phyloP scores from a whole-genome alignment of 1,140 invertebrate species.

The Cepaea nemoralis region DNA sequence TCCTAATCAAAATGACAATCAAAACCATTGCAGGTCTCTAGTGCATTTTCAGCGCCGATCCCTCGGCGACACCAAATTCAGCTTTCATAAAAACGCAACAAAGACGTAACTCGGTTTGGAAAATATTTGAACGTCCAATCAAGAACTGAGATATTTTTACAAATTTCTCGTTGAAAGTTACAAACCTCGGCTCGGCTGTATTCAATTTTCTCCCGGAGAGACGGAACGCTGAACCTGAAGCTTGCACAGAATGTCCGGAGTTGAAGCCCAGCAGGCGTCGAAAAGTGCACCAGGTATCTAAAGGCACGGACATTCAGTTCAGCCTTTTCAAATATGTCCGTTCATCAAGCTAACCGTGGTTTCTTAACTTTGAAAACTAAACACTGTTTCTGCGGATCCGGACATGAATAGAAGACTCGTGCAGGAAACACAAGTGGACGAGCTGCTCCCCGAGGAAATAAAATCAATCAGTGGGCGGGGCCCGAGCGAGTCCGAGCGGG shows the following conservation, averaged over 20 bases:
- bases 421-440: background rate
- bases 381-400: background rate
- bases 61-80: background rate
- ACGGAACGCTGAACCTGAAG: background rate
- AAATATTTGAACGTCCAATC: conserved; percentile 9
- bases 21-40: background rate
- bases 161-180: background rate
- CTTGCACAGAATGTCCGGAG: background rate
- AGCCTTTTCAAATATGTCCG: background rate
- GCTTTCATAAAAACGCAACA: conserved; percentile 8
- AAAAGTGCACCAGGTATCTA: background rate
- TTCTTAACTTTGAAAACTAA: background rate
- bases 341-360: background rate
- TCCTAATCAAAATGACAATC: conserved; percentile 10
- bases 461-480: conserved; percentile 37
- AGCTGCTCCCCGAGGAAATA: conserved; percentile 23
- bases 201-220: background rate
- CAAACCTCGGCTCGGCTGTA: conserved; percentile 7
- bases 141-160: conserved; percentile 7
- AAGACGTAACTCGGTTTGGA: background rate
- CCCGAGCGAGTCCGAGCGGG: background rate
- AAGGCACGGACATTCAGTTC: background rate
- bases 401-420: background rate
- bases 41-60: background rate
- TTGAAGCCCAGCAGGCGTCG: background rate